Evolutionary conservation across 92 coral and sea anemone genomes (phyloP).

Genomic region (Epizoanthus fatuus): DNA sequence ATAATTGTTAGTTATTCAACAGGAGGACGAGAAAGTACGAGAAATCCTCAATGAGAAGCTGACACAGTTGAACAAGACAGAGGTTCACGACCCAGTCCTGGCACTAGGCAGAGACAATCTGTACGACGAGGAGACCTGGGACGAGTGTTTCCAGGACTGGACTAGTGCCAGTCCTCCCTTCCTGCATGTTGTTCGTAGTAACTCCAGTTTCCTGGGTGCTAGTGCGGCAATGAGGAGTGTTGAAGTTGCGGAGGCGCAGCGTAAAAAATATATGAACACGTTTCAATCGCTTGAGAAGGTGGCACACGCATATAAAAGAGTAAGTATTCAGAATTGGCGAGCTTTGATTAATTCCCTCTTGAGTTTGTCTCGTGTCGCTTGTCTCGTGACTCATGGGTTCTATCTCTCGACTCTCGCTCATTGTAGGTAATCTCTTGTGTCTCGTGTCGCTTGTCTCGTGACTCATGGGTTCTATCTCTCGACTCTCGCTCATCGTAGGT

Average conservation of each 20-base stretch:
- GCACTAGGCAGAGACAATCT: conserved; percentile 95
- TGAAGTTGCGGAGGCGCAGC: conserved; percentile 87
- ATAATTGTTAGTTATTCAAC: background rate
- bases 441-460: too few species aligned
- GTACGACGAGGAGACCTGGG: conserved; percentile 92
- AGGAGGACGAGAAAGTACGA: conserved; percentile 94
- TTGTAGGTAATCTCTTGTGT: too few species aligned
- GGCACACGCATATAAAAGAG: conserved; percentile 90
- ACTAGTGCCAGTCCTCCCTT: conserved; percentile 77
- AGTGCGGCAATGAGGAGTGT: conserved; percentile 91
- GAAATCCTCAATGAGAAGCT: conserved; percentile 85
- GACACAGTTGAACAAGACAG: conserved; percentile 69
- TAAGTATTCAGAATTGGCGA: conserved; percentile 21
- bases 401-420: background rate
- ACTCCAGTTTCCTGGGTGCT: conserved; percentile 93
- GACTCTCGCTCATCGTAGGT: too few species aligned
- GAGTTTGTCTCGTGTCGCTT: background rate
- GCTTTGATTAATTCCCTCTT: background rate
- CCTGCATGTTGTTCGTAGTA: conserved; percentile 83
- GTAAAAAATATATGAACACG: conserved; percentile 83
- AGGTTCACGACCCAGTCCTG: conserved; percentile 84
- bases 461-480: background rate
- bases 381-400: background rate
- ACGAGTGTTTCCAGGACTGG: conserved; percentile 87
- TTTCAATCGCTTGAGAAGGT: conserved; percentile 88